Percentiles rank a stretch among this genome's conserved stretches.
These are phyloP conservation scores for Linepithema humile DNA, from an alignment of 1,140 invertebrate genomes.

Conservation along the genomic window DNA sequence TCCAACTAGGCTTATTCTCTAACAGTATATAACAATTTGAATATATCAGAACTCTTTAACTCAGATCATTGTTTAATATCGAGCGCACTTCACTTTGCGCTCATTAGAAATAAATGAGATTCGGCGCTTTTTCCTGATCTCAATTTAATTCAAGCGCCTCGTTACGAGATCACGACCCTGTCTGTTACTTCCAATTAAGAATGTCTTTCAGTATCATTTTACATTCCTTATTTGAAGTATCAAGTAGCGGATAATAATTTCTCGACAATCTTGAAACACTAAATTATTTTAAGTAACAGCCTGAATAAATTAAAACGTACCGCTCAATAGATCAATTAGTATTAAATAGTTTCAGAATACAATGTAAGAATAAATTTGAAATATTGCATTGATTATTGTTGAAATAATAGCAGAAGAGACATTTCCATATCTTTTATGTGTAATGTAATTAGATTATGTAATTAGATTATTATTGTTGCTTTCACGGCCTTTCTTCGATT, in stretches of 20 bases:
- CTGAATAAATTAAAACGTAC: not conserved
- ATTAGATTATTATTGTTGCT: not conserved
- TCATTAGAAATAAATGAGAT: conserved; percentile 27
- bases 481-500: not conserved
- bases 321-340: not conserved
- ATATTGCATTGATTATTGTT: not conserved
- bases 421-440: not conserved
- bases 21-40: not conserved
- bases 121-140: not conserved
- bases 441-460: too few relatives aligned
- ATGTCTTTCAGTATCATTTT: not conserved
- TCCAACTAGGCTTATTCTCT: not conserved
- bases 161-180: conserved; percentile 4
- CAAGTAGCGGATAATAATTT: conserved; percentile 29
- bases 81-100: not conserved
- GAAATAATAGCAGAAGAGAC: not conserved
- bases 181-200: conserved; percentile 41
- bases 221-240: conserved; percentile 11
- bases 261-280: not conserved
- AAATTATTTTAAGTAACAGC: conserved; percentile 15
- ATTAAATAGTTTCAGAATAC: not conserved
- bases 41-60: not conserved
- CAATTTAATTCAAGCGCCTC: conserved; percentile 29
- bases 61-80: not conserved
- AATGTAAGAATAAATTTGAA: not conserved